Conservation (phyloP, 2,888 invertebrate species). For the Thymelicus acteon region DNA sequence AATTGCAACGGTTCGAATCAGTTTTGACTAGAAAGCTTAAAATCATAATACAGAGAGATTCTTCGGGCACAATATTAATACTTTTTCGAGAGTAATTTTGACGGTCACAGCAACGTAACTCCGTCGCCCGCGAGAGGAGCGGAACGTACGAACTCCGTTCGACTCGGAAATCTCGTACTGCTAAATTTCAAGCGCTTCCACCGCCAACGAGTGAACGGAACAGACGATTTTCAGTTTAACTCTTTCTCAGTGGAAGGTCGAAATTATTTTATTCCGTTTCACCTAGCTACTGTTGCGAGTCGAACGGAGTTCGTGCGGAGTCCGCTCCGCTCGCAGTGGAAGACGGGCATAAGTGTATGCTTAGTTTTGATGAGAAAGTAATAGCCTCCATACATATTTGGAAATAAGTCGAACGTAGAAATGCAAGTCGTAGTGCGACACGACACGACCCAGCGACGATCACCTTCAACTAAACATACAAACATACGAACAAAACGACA, state of each 20-base stretch:
- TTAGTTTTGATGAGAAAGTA: slow-evolving; percentile 58
- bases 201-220: no score
- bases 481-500: slow-evolving; percentile 10
- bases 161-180: no score
- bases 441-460: neutral
- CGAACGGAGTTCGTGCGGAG: no score
- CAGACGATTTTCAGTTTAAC: no score
- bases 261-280: no score
- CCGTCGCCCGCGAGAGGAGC: no score
- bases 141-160: no score
- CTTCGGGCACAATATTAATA: slow-evolving; percentile 77
- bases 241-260: no score
- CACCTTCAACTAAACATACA: slow-evolving; percentile 25
- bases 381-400: slow-evolving; percentile 76
- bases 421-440: slow-evolving; percentile 3
- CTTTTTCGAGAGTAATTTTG: slow-evolving; percentile 67
- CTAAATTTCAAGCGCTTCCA: no score
- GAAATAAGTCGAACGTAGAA: slow-evolving; percentile 40
- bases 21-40: slow-evolving; percentile 83
- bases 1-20: slow-evolving; percentile 50
- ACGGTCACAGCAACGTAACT: slow-evolving; percentile 61
- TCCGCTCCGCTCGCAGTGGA: no score
- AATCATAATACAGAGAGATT: slow-evolving; percentile 82
- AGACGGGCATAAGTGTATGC: slow-evolving; percentile 47
- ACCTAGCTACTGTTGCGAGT: no score